A percentile compares a stretch with the other conserved stretches of the same genome.
Conservation (phyloP, 2,797 vertebrate genomes). For the Danio tinwini region DNA sequence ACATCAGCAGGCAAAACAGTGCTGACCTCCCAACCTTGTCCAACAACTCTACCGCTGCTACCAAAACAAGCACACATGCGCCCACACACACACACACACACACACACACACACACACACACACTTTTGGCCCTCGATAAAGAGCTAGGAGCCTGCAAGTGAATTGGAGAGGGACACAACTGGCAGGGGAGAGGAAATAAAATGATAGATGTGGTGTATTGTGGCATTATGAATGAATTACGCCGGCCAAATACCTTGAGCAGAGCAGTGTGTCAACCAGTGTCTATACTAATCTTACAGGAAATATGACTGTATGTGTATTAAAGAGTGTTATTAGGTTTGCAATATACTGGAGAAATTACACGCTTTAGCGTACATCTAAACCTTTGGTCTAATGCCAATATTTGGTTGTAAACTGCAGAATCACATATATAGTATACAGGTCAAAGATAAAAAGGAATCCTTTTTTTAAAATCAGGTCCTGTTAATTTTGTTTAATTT, state of each 20-base stretch:
- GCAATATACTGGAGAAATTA: too few species aligned
- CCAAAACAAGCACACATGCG: slow-evolving; percentile 42
- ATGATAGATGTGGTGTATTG: slow-evolving; percentile 93
- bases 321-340: slow-evolving; percentile 72
- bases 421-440: too few species aligned
- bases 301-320: slow-evolving; percentile 92
- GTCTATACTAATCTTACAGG: slow-evolving; percentile 95
- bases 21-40: slow-evolving; percentile 72
- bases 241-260: slow-evolving; percentile 95
- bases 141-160: slow-evolving; percentile 67
- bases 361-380: too few species aligned
- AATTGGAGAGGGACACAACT: slow-evolving; percentile 69
- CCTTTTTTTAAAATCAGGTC: too few species aligned
- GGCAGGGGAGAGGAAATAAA: slow-evolving; percentile 72
- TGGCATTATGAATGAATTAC: slow-evolving; percentile 97
- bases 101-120: slow-evolving; percentile 5
- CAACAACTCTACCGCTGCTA: slow-evolving; percentile 54
- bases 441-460: too few species aligned
- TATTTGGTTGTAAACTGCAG: too few species aligned
- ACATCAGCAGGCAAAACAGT: slow-evolving; percentile 89
- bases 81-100: slow-evolving; percentile 29
- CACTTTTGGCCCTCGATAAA: slow-evolving; percentile 63
- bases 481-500: too few species aligned
- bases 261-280: slow-evolving; percentile 88
- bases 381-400: too few species aligned